Evolutionary conservation across 2,113 vertebrate genomes (phyloP).

Genomic region (Gambusia affinis): DNA sequence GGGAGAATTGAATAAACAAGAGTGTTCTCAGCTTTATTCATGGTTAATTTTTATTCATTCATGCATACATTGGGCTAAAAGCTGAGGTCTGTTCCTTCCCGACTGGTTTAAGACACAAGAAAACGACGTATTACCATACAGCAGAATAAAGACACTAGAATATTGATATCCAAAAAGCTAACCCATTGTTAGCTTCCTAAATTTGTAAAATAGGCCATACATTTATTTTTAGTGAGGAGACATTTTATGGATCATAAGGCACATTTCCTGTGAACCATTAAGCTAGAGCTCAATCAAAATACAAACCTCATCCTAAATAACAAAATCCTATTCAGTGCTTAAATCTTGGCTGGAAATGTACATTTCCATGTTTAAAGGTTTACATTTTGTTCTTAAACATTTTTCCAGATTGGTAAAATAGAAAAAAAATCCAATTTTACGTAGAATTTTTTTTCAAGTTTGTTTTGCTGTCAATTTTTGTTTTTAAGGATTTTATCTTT

Average conservation of each 20-base stretch:
- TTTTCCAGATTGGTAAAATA: too few species aligned
- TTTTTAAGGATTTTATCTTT: too few species aligned
- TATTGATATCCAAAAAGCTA: neutral
- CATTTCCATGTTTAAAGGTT: too few species aligned
- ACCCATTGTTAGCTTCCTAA: neutral
- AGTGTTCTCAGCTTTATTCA: slow-evolving; percentile 12
- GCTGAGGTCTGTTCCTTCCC: neutral
- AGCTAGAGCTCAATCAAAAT: neutral
- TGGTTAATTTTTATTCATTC: slow-evolving; percentile 22
- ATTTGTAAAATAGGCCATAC: slow-evolving; percentile 3
- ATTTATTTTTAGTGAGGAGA: slow-evolving; percentile 10
- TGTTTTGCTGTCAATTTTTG: too few species aligned
- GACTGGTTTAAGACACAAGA: neutral
- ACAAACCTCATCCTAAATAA: neutral
- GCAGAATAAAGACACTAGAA: neutral
- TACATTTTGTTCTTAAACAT: too few species aligned
- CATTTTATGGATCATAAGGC: slow-evolving; percentile 4
- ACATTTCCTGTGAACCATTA: slow-evolving; percentile 1
- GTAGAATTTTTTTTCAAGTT: too few species aligned
- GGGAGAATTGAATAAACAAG: slow-evolving; percentile 26
- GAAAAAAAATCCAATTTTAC: too few species aligned
- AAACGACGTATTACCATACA: neutral
- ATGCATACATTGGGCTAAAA: neutral
- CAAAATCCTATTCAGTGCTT: neutral
- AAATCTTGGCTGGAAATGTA: neutral